Evolutionary conservation across 2,888 invertebrate species (phyloP).

Genomic region (Biston stratarius): DNA sequence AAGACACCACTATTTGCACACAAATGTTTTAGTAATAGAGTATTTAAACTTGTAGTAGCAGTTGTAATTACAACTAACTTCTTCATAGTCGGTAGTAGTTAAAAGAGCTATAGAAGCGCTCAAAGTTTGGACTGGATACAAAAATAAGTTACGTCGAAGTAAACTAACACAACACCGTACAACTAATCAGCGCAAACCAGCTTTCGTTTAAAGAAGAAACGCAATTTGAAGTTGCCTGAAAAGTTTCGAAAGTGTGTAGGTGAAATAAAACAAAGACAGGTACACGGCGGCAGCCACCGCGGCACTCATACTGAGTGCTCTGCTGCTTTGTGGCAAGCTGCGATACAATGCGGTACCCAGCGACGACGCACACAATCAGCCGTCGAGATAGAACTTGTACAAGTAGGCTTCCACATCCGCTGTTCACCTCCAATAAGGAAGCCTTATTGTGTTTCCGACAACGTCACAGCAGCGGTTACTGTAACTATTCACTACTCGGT

Average conservation of each 20-base stretch:
- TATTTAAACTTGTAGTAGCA: not conserved
- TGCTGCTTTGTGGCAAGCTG: slow-evolving; percentile 81
- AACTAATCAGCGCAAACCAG: slow-evolving; percentile 73
- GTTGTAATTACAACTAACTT: not conserved
- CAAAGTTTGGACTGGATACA: slow-evolving; percentile 37
- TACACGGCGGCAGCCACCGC: slow-evolving; percentile 77
- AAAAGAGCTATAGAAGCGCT: slow-evolving; percentile 31
- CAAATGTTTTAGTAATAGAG: not conserved
- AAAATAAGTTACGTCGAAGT: slow-evolving; percentile 49
- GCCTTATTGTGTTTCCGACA: slow-evolving; percentile 57
- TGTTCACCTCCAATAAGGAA: slow-evolving; percentile 49
- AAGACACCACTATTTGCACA: too few species aligned
- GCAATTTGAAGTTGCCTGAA: slow-evolving; percentile 80
- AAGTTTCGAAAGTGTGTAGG: slow-evolving; percentile 82
- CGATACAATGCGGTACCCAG: slow-evolving; percentile 76
- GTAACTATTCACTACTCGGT: slow-evolving; percentile 16
- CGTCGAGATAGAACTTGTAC: slow-evolving; percentile 52
- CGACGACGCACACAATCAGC: slow-evolving; percentile 46
- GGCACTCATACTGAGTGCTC: slow-evolving; percentile 84
- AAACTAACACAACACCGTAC: slow-evolving; percentile 49
- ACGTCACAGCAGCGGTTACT: slow-evolving; percentile 30
- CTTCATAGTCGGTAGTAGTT: slow-evolving; percentile 4
- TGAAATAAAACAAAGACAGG: slow-evolving; percentile 84
- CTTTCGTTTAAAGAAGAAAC: slow-evolving; percentile 73
- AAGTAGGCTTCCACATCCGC: slow-evolving; percentile 51